Evolutionary conservation across 2,797 vertebrate genomes (phyloP).

Genomic region (Chelmon rostratus): DNA sequence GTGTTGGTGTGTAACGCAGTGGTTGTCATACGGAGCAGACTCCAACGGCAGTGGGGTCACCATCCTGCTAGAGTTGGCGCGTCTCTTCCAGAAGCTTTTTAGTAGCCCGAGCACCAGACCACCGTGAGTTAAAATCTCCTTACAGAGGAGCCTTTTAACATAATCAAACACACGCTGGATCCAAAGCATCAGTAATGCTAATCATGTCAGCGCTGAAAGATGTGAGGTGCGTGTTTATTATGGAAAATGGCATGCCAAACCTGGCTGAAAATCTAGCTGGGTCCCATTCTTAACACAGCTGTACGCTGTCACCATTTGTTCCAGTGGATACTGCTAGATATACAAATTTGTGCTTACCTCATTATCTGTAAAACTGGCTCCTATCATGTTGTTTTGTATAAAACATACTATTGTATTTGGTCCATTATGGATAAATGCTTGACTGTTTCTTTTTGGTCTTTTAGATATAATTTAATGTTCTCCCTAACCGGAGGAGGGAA

Average conservation of each 20-base stretch:
- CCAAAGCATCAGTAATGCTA: background rate
- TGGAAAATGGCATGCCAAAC: background rate
- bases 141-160: background rate
- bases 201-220: background rate
- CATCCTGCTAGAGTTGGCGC: slow-evolving; percentile 85
- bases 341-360: background rate
- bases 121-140: slow-evolving; percentile 72
- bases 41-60: slow-evolving; percentile 88
- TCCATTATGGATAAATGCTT: background rate
- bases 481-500: slow-evolving; percentile 88
- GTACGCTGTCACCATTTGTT: background rate
- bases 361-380: background rate
- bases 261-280: background rate
- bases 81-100: slow-evolving; percentile 87
- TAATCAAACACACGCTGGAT: background rate
- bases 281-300: background rate
- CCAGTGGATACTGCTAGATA: background rate
- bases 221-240: background rate
- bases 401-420: background rate
- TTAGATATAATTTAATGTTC: slow-evolving; percentile 87
- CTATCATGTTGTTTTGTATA: background rate
- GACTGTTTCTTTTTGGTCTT: slow-evolving; percentile 10
- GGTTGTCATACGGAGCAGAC: slow-evolving; percentile 88
- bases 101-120: slow-evolving; percentile 81
- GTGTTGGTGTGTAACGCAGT: slow-evolving; percentile 72